Base-by-base conservation (phyloP, 2,888 invertebrate species). In the Buathra laborator region DNA sequence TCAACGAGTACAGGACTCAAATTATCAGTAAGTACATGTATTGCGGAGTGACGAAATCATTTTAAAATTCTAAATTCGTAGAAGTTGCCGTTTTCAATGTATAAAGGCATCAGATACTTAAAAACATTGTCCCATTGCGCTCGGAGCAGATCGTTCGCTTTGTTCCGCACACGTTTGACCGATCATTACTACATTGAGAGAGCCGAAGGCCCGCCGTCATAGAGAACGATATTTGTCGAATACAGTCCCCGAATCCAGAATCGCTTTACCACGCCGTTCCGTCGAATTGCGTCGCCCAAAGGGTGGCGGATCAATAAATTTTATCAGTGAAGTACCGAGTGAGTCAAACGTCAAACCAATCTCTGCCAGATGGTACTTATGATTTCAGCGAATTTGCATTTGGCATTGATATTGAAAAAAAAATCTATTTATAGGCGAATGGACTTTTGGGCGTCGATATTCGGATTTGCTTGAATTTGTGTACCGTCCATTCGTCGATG, bases 321-420 rank as follows among this genome's bases (percentile, higher is more conserved):
- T 62, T 32, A 3, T 2, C 32, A 32, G 51, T 29, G 64, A 79
- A 74, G 70, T 46, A 29, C 51, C 76, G 76, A 66, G 53, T 51
- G 66, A 72, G 78, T 83, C 78, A 74, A 83, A 79, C 51, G 83
- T 78, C 83, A 78, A 83, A 59, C 66, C 83, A 83, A 83, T 83
- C 74, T 62, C 78, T 9, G 19, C 46, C 70, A 81, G 75, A 77
- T 83, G 77, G 75, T 48, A 56, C 59, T 76, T 53, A 53, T 43
- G 70, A 71, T 71, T 72, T 71, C 66, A n/a, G 59, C n/a, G 51
- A 62, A 77, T 84, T 77, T 51, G 67, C 76, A 62, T 72, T 48
- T n/a, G 10, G n/a, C 72, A 46, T 83, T 79, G 72, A 29, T 79
- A 80, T 72, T 43, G 64, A 53, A 75, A 24, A 29, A 32, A 77